phyloP scores from a whole-genome alignment of 2,113 vertebrate genomes.

The Nesoenas mayeri region DNA sequence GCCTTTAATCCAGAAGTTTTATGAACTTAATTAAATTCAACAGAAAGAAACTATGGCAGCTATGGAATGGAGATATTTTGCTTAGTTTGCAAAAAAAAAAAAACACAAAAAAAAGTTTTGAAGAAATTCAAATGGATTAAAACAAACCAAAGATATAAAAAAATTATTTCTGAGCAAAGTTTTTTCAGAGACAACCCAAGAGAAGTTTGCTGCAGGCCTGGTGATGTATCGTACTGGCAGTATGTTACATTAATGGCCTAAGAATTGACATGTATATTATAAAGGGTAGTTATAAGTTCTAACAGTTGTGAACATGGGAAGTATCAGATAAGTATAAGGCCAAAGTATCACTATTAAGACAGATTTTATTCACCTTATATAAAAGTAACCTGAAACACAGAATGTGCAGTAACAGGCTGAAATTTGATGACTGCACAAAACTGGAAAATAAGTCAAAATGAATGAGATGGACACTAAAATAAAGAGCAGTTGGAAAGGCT shows the following conservation, averaged over 20 bases:
- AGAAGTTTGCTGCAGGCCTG: not conserved
- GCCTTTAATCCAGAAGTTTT: conserved; percentile 29
- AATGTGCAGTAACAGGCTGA: conserved; percentile 47
- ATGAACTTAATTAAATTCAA: conserved; percentile 42
- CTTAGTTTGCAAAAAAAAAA: not conserved
- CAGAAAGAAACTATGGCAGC: not conserved
- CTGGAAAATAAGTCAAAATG: conserved; percentile 65
- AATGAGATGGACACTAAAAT: conserved; percentile 45
- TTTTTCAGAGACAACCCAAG: not conserved
- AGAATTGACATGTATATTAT: conserved; percentile 51
- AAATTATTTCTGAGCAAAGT: not conserved
- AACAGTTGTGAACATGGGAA: not conserved
- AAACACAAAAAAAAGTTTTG: not conserved
- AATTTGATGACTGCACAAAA: conserved; percentile 68
- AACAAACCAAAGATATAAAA: not conserved
- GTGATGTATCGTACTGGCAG: conserved; percentile 26
- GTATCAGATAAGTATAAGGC: conserved; percentile 41
- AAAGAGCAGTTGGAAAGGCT: conserved; percentile 57
- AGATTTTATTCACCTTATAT: conserved; percentile 49
- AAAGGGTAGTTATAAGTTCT: conserved; percentile 36
- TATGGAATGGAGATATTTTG: not conserved
- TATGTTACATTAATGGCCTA: conserved; percentile 28
- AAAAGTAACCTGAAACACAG: conserved; percentile 41
- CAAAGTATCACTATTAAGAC: conserved; percentile 58
- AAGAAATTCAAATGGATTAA: conserved; percentile 22